A percentile compares a stretch with the other conserved stretches of the same genome.
phyloP scores from a whole-genome alignment of 1,140 invertebrate genomes.

The Bombus sibiricus region DNA sequence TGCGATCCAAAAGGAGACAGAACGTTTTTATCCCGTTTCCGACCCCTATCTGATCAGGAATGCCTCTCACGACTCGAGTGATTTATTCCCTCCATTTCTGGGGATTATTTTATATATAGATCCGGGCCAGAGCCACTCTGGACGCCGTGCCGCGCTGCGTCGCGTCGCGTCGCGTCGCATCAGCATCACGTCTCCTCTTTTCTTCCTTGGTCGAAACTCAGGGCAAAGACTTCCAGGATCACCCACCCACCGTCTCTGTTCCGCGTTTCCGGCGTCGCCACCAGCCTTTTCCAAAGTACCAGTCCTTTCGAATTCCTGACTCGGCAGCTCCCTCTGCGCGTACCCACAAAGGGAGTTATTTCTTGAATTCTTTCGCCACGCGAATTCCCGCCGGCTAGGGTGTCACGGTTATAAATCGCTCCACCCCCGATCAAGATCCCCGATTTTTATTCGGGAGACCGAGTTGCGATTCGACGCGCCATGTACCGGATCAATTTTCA shows the following conservation, averaged over 20 bases:
- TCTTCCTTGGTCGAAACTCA: conserved; percentile 5
- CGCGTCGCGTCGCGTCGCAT: conserved; percentile 4
- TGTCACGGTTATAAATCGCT: conserved; percentile 17
- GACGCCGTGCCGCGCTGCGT: conserved; percentile 6
- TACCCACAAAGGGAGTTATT: conserved; percentile 27
- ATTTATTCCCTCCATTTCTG: conserved; percentile 71
- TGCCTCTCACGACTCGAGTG: conserved; percentile 68
- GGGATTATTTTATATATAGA: conserved; percentile 70
- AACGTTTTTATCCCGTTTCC: conserved; percentile 68
- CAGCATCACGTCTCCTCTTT: not conserved
- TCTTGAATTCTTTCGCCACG: conserved; percentile 30
- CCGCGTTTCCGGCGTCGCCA: conserved; percentile 36
- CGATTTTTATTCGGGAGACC: not conserved
- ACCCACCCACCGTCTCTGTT: not conserved
- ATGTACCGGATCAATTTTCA: not conserved
- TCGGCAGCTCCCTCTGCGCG: conserved; percentile 30
- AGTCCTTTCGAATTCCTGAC: conserved; percentile 53
- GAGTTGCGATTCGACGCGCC: not conserved
- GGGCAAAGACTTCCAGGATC: conserved; percentile 9
- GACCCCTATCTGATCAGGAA: conserved; percentile 67
- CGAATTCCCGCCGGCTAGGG: conserved; percentile 17
- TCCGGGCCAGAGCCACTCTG: conserved; percentile 28
- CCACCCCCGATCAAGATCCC: not conserved
- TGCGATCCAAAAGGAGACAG: conserved; percentile 60
- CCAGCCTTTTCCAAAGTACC: conserved; percentile 18